Evolutionary conservation across 1,140 invertebrate species (phyloP), one percentile per base, ranked within the genome.

Genomic region (Aphaenogaster floridana): DNA sequence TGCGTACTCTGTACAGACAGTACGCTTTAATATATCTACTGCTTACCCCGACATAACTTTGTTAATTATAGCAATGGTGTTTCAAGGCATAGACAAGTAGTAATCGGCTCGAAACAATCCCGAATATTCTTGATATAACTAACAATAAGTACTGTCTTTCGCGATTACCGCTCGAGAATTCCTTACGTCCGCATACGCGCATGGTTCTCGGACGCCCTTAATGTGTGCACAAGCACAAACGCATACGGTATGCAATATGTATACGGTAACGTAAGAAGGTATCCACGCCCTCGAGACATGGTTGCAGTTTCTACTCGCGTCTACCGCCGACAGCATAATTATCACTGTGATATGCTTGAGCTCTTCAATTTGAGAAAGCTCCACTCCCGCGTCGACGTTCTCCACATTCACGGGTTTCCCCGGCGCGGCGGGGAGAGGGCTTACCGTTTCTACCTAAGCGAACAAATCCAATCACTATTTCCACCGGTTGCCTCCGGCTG

Each of bases 311-410:
- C 88, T 52, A 66, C 3, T 59, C 59, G 39, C 17, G 64, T 84
- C 28, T 28, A 86, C 48, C 39, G 45, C 28, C 48, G 84, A 64
- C 77, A 81, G 71, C 63, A 89, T 90, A 89, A 90, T 90, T 90
- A 89, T 90, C 88, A 42, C 77, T 72, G 78, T 52, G 89, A 90
- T 80, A 74, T 39, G 77, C 76, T 80, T 52, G 63, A 77, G 71
- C 71, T 80, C 42, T 86, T 57, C 36, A 86, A 79, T 89, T 76
- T 50, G 63, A 78, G 83, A 45, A 71, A 86, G 34, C 50, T 64
- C 63, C 34, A 71, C 36, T 9, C 5, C 0, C 34, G 34, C 54
- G n/a, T 48, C n/a, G n/a, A 13, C 45, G n/a, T 63, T 71, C 80
- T 42, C 42, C 61, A 28, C 28, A 11, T 36, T 54, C 34, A 8